Evolutionary conservation across 2,888 invertebrate species (phyloP), one percentile per base, ranked within the genome.

Genomic region (Orgyia antiqua): DNA sequence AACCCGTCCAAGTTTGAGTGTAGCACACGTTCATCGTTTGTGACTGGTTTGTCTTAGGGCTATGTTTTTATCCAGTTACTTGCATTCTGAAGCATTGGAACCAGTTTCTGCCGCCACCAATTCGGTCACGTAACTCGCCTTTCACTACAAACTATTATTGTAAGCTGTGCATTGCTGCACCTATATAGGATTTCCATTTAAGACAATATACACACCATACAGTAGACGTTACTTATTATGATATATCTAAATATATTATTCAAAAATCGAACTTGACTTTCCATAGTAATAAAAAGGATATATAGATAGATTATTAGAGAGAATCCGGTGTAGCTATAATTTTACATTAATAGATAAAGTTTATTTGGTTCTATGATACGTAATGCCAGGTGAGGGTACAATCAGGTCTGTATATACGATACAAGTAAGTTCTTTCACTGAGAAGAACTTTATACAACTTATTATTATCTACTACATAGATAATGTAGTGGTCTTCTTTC

Each of bases 61-160:
- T 64, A 68, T 77, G 80, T 83, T 83, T 82, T 82, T 80, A 74
- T 83, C 80, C 82, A 78, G 76, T 79, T 75, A 79, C 82, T 78
- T 78, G 73, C 79, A 82, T 82, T 82, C 82, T 83, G 78, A 77
- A 68, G 77, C 73, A 68, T 68, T 69, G 76, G 66, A 84, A 84
- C 83, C 83, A 75, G 83, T 84, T 83, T 51, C 65, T 64, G 58
- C 66, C 62, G 64, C 68, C 59, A 70, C 68, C 70, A 74, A 72
- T 70, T 69, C 66, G 67, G 69, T 74, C 68, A 71, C 64, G 64
- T 61, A 60, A 61, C 52, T 51, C 73, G 58, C 82, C 82, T 82
- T 83, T 83, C 82, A 80, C 80, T 76, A 68, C 63, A 67, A 66
- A 66, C 58, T 64, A 65, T 67, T 59, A 61, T 64, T 69, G 71